A percentile compares a stretch with the other conserved stretches of the same genome.
These are phyloP conservation scores for Latrodectus elegans DNA, from an alignment of 2,888 invertebrate species.

Conservation along the genomic window DNA sequence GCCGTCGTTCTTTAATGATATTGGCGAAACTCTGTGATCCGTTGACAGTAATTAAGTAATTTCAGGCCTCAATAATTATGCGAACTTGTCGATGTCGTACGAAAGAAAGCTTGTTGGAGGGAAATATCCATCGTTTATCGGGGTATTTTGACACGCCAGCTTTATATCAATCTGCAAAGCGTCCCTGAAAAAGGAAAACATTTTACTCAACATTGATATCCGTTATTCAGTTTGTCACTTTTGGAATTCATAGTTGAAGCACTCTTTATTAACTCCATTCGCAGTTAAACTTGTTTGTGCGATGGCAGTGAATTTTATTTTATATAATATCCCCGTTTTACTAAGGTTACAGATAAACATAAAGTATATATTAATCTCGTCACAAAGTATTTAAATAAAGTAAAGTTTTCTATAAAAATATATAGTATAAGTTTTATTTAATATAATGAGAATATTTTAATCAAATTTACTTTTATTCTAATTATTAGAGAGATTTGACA, in stretches of 20 bases:
- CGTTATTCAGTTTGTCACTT: neutral
- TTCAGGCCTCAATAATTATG: slow-evolving; percentile 63
- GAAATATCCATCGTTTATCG: slow-evolving; percentile 37
- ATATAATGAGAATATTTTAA: no score
- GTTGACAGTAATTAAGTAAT: slow-evolving; percentile 67
- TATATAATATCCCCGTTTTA: no score
- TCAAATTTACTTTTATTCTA: no score
- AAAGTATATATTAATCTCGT: no score
- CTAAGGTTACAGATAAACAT: no score
- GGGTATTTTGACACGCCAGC: slow-evolving; percentile 41
- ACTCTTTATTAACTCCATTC: neutral
- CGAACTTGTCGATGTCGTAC: slow-evolving; percentile 57
- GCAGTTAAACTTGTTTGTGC: neutral
- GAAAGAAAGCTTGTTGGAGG: slow-evolving; percentile 35
- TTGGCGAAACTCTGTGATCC: slow-evolving; percentile 53
- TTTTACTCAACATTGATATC: neutral
- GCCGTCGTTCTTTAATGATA: slow-evolving; percentile 66
- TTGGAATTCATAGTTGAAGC: neutral
- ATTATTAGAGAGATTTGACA: no score
- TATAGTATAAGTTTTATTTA: no score
- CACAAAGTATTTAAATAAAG: no score
- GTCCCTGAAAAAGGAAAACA: slow-evolving; percentile 14
- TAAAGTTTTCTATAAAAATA: no score
- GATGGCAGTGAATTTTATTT: no score
- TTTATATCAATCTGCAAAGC: slow-evolving; percentile 51